These are phyloP conservation scores for Nanger granti DNA, from an alignment of 2,113 vertebrate genomes.

Conservation along the genomic window DNA sequence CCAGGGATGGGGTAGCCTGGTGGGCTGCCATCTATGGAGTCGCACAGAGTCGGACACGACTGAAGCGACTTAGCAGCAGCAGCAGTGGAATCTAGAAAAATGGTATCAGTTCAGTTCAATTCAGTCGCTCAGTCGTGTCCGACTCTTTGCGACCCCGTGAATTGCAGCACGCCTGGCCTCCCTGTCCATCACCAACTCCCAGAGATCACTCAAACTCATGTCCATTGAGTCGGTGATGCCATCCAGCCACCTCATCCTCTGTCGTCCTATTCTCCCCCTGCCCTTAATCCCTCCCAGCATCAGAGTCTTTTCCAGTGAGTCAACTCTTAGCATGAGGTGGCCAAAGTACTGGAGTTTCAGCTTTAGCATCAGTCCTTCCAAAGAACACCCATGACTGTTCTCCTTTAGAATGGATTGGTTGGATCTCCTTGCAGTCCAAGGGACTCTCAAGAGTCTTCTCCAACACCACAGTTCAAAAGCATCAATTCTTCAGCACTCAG, in stretches of 20 bases:
- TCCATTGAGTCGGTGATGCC: not conserved
- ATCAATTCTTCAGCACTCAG: no score
- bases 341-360: not conserved
- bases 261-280: not conserved
- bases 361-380: not conserved
- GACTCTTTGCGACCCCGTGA: not conserved
- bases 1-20: no score
- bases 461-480: no score
- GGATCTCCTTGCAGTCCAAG: no score
- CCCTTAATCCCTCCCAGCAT: not conserved
- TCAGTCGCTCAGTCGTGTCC: fast-evolving
- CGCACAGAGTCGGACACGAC: fast-evolving
- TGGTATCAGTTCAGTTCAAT: not conserved
- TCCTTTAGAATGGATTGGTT: no score
- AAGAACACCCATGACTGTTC: not conserved
- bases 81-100: not conserved
- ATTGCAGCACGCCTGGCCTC: not conserved
- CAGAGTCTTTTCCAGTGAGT: not conserved
- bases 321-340: fast-evolving
- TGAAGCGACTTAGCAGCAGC: no score
- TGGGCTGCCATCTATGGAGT: no score
- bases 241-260: not conserved
- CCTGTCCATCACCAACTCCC: not conserved
- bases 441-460: no score
- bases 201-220: not conserved